A percentile compares a stretch with the other conserved stretches of the same genome.
Conservation (phyloP, 2,113 vertebrate genomes). For the Pipa parva region DNA sequence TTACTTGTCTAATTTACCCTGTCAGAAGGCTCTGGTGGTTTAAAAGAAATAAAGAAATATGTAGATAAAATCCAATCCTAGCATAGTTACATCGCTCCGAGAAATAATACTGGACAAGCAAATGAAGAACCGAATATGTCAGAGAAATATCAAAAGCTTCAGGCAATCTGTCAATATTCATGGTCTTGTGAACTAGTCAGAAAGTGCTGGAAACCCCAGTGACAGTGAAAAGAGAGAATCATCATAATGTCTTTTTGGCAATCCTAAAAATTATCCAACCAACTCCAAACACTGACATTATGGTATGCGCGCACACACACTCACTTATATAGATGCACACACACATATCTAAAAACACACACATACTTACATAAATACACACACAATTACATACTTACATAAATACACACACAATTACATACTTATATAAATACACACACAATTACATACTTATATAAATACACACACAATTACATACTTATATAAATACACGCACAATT, state of each 20-base stretch:
- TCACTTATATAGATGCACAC: neutral
- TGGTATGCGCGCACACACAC: neutral
- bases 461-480: too few relatives aligned
- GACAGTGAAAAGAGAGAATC: neutral
- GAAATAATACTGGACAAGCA: constrained; percentile 10
- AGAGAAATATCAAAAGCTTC: neutral
- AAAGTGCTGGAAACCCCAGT: neutral
- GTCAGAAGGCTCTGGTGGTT: neutral
- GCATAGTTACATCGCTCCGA: neutral
- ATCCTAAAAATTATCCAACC: neutral
- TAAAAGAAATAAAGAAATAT: constrained; percentile 6
- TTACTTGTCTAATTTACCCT: neutral
- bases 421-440: neutral
- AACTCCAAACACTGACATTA: neutral
- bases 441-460: neutral
- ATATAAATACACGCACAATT: too few relatives aligned
- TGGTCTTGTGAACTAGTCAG: neutral
- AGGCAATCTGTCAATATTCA: constrained; percentile 19
- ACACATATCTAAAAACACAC: neutral
- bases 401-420: neutral
- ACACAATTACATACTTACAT: too few relatives aligned
- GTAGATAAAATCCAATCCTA: neutral
- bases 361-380: too few relatives aligned
- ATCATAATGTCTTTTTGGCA: neutral
- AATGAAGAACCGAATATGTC: constrained; percentile 2